A percentile compares a stretch with the other conserved stretches of the same genome.
These are phyloP conservation scores for Calypte anna DNA, from an alignment of 2,113 vertebrate species.

Conservation along the genomic window DNA sequence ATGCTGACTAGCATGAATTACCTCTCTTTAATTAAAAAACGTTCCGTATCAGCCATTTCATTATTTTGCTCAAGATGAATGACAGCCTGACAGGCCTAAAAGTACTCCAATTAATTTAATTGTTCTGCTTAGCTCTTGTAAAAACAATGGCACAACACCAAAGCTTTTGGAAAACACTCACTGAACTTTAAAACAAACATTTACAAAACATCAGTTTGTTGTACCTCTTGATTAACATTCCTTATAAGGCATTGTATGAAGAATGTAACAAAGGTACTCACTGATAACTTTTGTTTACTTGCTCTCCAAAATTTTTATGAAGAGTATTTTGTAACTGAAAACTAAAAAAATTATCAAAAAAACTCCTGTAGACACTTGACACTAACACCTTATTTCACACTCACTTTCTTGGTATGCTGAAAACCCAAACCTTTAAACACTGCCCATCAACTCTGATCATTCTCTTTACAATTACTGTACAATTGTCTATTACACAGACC, in stretches of 20 bases:
- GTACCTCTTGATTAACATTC: neutral
- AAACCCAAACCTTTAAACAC: neutral
- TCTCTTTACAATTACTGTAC: neutral
- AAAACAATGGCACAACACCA: neutral
- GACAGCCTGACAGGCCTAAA: neutral
- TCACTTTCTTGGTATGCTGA: neutral
- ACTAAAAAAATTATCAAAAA: neutral
- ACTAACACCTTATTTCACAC: neutral
- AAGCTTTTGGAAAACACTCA: neutral
- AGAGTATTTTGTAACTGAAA: rapidly evolving
- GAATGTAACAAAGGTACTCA: neutral
- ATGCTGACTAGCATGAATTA: neutral
- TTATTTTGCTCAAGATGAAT: neutral
- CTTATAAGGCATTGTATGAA: neutral
- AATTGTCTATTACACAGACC: neutral
- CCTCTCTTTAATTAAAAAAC: neutral
- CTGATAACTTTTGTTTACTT: neutral
- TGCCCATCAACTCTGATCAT: neutral
- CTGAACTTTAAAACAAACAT: too few species aligned
- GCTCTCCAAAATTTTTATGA: neutral
- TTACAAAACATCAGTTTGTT: neutral
- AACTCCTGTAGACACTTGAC: neutral
- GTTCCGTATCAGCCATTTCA: neutral
- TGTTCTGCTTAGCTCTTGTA: neutral
- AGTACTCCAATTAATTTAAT: neutral